Evolutionary conservation across 2,888 invertebrate genomes (phyloP).

Genomic region (Chymomyza amoena): DNA sequence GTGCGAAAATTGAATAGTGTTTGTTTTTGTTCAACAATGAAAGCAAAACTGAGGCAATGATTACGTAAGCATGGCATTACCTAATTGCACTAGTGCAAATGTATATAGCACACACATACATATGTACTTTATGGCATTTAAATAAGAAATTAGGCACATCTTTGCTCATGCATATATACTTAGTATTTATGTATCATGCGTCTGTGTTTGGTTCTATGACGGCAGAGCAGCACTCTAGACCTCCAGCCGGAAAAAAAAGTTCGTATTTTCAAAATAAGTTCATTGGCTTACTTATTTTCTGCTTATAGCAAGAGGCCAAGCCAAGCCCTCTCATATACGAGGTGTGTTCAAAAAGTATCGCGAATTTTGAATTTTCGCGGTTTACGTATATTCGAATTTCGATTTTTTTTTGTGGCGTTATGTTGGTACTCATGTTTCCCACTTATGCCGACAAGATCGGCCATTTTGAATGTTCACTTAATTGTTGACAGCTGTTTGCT

Average conservation of each 20-base stretch:
- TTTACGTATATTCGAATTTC: too few relatives aligned
- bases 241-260: neutral
- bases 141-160: slow-evolving; percentile 23
- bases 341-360: too few relatives aligned
- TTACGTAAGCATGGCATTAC: slow-evolving; percentile 13
- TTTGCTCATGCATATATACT: neutral
- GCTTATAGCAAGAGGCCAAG: neutral
- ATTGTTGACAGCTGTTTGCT: too few relatives aligned
- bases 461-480: too few relatives aligned
- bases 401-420: too few relatives aligned
- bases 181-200: neutral
- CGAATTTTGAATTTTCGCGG: too few relatives aligned
- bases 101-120: neutral
- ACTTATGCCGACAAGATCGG: too few relatives aligned
- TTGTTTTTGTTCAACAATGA: neutral
- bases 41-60: neutral
- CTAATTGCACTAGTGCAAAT: slow-evolving; percentile 9
- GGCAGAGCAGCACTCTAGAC: neutral
- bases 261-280: slow-evolving; percentile 28
- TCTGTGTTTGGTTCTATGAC: neutral
- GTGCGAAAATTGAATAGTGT: neutral
- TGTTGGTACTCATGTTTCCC: too few relatives aligned
- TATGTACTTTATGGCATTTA: neutral
- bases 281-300: slow-evolving; percentile 26
- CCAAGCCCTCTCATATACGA: neutral